These are phyloP conservation scores for Parnassius orleans DNA, from an alignment of 2,888 invertebrate species.

Conservation along the genomic window DNA sequence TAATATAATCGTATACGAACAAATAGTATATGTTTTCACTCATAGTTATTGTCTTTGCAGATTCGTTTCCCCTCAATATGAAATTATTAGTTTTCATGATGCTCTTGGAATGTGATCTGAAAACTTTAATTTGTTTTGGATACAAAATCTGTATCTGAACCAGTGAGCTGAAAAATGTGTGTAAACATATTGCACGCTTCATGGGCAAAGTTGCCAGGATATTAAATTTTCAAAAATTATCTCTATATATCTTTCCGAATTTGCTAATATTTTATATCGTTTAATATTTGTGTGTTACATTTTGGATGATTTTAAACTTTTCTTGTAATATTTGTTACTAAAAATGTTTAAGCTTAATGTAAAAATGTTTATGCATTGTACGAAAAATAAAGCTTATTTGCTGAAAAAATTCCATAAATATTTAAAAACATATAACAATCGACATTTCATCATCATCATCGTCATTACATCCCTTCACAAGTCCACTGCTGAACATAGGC, in stretches of 20 bases:
- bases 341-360: no score
- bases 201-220: neutral
- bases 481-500: no score
- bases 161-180: conserved; percentile 25
- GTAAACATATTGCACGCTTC: conserved; percentile 16
- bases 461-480: no score
- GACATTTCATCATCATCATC: no score
- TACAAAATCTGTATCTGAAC: conserved; percentile 19
- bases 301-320: no score
- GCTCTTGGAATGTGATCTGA: conserved; percentile 9
- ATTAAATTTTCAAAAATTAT: conserved; percentile 10
- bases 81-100: conserved; percentile 14
- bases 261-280: no score
- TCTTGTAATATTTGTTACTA: no score
- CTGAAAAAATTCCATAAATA: no score
- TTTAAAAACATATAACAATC: no score
- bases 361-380: no score
- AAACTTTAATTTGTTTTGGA: conserved; percentile 25
- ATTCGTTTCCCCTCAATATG: conserved; percentile 9
- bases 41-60: neutral
- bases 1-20: conserved; percentile 34
- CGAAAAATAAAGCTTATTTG: no score
- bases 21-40: neutral
- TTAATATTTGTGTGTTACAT: no score
- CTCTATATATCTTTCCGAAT: neutral